Percentiles rank a stretch among this genome's conserved stretches.
Evolutionary conservation across 2,888 invertebrate species (phyloP).

Genomic region (Ectropis crepuscularia): DNA sequence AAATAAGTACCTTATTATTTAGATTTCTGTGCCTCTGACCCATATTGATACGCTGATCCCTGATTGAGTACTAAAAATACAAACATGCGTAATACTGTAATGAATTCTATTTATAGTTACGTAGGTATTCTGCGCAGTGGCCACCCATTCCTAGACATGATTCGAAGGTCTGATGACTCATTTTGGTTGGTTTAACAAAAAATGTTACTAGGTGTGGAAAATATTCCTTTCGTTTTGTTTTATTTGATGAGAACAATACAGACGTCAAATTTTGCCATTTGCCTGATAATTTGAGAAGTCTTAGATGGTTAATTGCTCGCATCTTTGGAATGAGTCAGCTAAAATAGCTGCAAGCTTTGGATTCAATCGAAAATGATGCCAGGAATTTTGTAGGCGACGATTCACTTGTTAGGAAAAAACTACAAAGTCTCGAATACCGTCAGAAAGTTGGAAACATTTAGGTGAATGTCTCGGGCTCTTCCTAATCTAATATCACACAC

Average conservation of each 20-base stretch:
- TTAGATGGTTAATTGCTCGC: too few species aligned
- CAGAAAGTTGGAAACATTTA: too few species aligned
- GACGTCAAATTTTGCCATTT: neutral
- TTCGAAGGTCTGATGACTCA: slow-evolving; percentile 39
- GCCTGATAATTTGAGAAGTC: neutral
- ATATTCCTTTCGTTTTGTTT: slow-evolving; percentile 1
- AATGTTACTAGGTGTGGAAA: neutral
- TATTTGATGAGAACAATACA: neutral
- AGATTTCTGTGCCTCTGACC: slow-evolving; percentile 11
- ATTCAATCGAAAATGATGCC: too few species aligned
- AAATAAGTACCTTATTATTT: too few species aligned
- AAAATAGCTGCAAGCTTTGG: too few species aligned
- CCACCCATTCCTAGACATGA: slow-evolving; percentile 27
- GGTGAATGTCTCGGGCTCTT: too few species aligned
- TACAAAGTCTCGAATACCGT: too few species aligned
- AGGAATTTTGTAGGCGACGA: too few species aligned
- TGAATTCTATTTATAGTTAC: slow-evolving; percentile 28
- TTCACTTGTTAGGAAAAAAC: too few species aligned
- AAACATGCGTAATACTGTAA: slow-evolving; percentile 16
- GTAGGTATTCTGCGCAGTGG: slow-evolving; percentile 34
- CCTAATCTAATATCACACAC: too few species aligned
- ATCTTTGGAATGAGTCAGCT: too few species aligned
- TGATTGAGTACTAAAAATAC: slow-evolving; percentile 17
- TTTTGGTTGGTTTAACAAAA: slow-evolving; percentile 13
- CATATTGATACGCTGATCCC: slow-evolving; percentile 15